Percentiles rank a stretch among this genome's conserved stretches.
Evolutionary conservation across 2,113 vertebrate species (phyloP).

Genomic region (Ceuthmochares aereus): DNA sequence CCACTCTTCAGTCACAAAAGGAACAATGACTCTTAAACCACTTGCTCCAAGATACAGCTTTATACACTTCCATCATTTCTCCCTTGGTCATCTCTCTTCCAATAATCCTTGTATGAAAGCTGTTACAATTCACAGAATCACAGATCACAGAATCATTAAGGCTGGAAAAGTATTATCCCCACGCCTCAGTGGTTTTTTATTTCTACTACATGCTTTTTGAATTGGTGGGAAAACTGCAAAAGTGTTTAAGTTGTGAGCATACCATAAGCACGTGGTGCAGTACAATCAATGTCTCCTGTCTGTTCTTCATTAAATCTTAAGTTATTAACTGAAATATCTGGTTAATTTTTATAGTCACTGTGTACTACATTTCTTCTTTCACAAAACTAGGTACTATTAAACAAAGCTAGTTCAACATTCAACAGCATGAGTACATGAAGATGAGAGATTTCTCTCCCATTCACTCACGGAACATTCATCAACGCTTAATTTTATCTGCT

Average conservation of each 20-base stretch:
- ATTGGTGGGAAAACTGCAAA: not conserved
- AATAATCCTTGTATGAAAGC: not conserved
- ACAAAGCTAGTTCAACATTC: not conserved
- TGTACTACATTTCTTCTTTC: not conserved
- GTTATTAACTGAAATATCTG: not conserved
- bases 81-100: not conserved
- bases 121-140: not conserved
- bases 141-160: not conserved
- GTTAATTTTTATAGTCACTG: not conserved
- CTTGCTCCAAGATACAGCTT: not conserved
- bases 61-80: not conserved
- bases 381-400: not conserved
- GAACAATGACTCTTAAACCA: not conserved
- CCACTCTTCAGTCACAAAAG: not conserved
- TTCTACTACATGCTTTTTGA: not conserved
- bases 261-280: rapidly evolving
- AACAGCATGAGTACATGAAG: not conserved
- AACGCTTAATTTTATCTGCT: not conserved
- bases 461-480: not conserved
- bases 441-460: not conserved
- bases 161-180: too few relatives aligned
- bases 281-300: not conserved
- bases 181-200: not conserved
- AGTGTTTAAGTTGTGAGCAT: not conserved
- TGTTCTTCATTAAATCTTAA: not conserved